Conservation (phyloP, 2,888 invertebrate species). For the Anodontia alba region DNA sequence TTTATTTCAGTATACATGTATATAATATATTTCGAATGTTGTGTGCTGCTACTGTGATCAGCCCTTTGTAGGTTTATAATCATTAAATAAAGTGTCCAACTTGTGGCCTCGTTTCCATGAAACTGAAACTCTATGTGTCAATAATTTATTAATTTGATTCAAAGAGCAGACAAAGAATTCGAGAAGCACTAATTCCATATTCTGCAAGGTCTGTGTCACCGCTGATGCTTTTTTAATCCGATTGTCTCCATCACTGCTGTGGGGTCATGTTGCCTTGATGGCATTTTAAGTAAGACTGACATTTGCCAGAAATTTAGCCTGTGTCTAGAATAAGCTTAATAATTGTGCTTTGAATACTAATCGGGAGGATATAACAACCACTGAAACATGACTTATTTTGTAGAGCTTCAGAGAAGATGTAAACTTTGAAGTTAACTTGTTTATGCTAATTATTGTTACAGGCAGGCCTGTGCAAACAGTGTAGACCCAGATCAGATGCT, state of each 20-base stretch:
- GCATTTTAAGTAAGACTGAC: slow-evolving; percentile 15
- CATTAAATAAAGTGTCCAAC: too few species aligned
- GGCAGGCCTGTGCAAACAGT: too few species aligned
- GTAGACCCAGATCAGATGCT: too few species aligned
- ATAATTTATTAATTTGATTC: slow-evolving; percentile 9
- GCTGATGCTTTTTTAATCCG: slow-evolving; percentile 7
- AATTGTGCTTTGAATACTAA: slow-evolving; percentile 9
- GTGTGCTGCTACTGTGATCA: too few species aligned
- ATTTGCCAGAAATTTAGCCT: slow-evolving; percentile 10
- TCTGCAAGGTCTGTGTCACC: slow-evolving; percentile 5
- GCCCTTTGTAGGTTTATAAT: too few species aligned
- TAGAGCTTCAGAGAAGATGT: too few species aligned
- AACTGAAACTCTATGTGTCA: neutral
- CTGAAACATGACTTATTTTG: too few species aligned
- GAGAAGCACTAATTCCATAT: neutral
- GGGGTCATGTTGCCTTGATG: slow-evolving; percentile 9
- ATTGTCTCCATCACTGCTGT: slow-evolving; percentile 10
- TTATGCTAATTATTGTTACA: too few species aligned
- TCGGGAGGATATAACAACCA: neutral
- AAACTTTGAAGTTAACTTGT: too few species aligned
- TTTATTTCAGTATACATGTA: too few species aligned
- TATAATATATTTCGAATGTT: too few species aligned
- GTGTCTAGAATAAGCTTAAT: slow-evolving; percentile 1
- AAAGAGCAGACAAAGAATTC: neutral
- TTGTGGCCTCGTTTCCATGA: neutral